Evolutionary conservation across 1,140 invertebrate species (phyloP).

Genomic region (Calosoma granatense): DNA sequence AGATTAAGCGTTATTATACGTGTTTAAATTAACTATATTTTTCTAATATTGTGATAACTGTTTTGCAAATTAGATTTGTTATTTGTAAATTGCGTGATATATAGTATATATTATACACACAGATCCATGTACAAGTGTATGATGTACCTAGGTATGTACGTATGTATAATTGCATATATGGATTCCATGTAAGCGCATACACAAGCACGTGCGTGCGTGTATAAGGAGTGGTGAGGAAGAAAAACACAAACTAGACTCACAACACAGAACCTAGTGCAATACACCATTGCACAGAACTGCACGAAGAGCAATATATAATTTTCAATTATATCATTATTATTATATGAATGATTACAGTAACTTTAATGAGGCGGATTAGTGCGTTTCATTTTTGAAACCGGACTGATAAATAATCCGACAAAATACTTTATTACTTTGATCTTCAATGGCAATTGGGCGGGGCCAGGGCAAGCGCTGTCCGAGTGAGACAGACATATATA

Average conservation of each 20-base stretch:
- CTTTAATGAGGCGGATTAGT: conserved; percentile 17
- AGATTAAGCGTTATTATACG: too few species aligned
- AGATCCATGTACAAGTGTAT: neutral
- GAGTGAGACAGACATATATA: neutral
- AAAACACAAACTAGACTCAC: too few species aligned
- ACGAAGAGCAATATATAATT: conserved; percentile 13
- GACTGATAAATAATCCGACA: conserved; percentile 17
- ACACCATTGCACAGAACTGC: too few species aligned
- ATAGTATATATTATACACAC: neutral
- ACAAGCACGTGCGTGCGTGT: too few species aligned
- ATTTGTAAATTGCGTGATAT: neutral
- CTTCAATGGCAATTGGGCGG: conserved; percentile 7
- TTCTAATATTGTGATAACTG: too few species aligned
- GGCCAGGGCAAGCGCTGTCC: neutral
- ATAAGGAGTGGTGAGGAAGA: too few species aligned
- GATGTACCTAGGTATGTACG: neutral
- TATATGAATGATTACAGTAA: conserved; percentile 12
- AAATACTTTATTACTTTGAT: conserved; percentile 17
- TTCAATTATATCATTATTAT: conserved; percentile 16
- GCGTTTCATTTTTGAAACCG: conserved; percentile 11
- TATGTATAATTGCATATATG: neutral
- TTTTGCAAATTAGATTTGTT: neutral
- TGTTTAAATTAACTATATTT: too few species aligned
- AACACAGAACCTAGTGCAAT: too few species aligned
- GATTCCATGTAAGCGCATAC: too few species aligned